These are phyloP conservation scores for Scolopax rusticola DNA, from an alignment of 2,797 vertebrate genomes.

Conservation along the genomic window DNA sequence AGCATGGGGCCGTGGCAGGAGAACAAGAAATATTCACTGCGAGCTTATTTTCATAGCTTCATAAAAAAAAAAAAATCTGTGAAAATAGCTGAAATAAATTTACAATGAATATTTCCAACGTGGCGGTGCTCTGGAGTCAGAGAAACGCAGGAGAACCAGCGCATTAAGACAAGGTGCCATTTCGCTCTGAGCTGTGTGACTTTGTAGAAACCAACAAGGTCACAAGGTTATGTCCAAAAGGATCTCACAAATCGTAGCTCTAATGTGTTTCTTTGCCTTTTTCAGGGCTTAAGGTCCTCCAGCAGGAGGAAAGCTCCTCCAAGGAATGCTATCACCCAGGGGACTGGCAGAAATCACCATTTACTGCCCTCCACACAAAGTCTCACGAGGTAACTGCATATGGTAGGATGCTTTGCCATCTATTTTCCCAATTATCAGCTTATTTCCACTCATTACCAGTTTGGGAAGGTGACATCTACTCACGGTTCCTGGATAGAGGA, in stretches of 20 bases:
- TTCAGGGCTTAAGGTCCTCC: neutral
- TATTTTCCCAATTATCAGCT: neutral
- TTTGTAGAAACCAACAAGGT: neutral
- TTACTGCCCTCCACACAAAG: neutral
- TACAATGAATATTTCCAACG: neutral
- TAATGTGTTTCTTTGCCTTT: neutral
- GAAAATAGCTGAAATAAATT: slow-evolving; percentile 29
- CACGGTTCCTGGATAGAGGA: neutral
- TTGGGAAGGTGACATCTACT: neutral
- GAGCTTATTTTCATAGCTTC: neutral
- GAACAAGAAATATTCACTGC: slow-evolving; percentile 17
- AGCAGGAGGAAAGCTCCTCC: neutral
- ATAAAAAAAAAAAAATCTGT: neutral
- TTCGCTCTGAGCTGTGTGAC: neutral
- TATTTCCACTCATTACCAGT: neutral
- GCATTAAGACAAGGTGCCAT: neutral
- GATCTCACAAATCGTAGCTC: neutral
- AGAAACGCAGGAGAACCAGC: neutral
- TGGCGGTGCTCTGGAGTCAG: neutral
- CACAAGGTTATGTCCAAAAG: neutral
- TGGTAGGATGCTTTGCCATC: neutral
- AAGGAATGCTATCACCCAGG: neutral
- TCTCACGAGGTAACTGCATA: accelerated
- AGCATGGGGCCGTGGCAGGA: slow-evolving; percentile 45
- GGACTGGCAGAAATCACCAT: neutral